Base-by-base conservation (phyloP, 1,140 invertebrate species). In the Chelonus insularis region DNA sequence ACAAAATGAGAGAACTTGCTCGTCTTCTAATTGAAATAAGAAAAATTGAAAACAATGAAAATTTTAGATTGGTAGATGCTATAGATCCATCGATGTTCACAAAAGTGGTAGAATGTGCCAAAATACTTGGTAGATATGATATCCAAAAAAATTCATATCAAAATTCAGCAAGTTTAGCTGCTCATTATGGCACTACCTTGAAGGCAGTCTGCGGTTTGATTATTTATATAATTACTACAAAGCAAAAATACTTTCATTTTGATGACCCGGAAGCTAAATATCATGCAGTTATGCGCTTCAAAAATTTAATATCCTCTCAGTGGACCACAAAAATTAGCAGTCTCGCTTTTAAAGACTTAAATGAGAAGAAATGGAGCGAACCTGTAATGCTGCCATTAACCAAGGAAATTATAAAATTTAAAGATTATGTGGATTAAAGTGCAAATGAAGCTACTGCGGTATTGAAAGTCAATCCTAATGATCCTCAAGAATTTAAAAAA, bases 181-280 rank as follows among this genome's bases (percentile, higher is more conserved):
- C 50, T 1, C 50, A 52, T 18, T 11, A 34, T 6, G 50, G 50
- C 11, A 52, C 25, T 34, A 8, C 50, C 1, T n/a, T 52, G 0
- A 32, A 52, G 16, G 20, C 21, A 32, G 25, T 14, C 1, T 29
- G 23, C 25, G 50, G 73, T 70, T 74, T 71, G 67, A 65, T 68
- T 68, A 73, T 60, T 66, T 47, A 60, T 70, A 71, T 73, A 67
- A 72, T 69, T 70, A 64, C 57, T 66, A 72, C 51, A 72, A 51
- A 6, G 14, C 11, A 9, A 4, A 2, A 0, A 3, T 1, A 12
- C 1, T 12, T 34, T 1, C 14, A 16, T 8, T 48, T 64, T 62
- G 64, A 57, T 41, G 25, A 32, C 5, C 50, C 50, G 14, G 32
- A 36, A 6, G 12, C 6, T 14, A 52, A 52, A 36, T 8, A 34